A percentile compares a stretch with the other conserved stretches of the same genome.
These are phyloP conservation scores for Lacerta agilis DNA, from an alignment of 2,797 vertebrate genomes.

Conservation along the genomic window DNA sequence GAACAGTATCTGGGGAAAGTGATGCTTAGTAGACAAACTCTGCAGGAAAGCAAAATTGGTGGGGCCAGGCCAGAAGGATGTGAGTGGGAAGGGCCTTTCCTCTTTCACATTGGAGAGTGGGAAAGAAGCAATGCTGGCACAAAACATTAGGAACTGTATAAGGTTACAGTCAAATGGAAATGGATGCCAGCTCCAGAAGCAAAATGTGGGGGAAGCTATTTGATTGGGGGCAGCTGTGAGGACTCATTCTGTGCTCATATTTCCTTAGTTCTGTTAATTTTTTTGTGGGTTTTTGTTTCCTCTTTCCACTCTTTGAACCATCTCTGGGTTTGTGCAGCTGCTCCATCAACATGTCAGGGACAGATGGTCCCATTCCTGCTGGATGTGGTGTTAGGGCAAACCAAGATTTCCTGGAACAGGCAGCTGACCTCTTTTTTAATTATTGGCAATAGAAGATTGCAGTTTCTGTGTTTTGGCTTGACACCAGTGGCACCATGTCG, in stretches of 20 bases:
- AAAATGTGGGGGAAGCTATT: not conserved
- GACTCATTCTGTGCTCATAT: not conserved
- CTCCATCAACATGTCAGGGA: not conserved
- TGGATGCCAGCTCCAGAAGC: conserved; percentile 44
- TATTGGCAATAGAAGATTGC: not conserved
- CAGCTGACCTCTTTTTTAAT: not conserved
- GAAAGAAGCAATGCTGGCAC: not conserved
- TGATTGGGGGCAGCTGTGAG: conserved; percentile 16
- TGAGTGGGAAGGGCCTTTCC: no score
- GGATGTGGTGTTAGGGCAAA: not conserved
- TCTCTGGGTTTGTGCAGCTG: conserved; percentile 58
- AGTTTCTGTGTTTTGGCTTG: not conserved
- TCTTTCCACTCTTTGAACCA: conserved; percentile 11
- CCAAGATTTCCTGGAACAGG: not conserved
- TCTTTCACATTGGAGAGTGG: not conserved
- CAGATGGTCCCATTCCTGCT: not conserved
- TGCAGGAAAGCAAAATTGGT: not conserved
- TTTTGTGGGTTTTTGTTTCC: conserved; percentile 25
- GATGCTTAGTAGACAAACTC: conserved; percentile 55
- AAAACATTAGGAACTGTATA: not conserved
- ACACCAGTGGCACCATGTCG: not conserved
- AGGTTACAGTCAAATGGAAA: not conserved
- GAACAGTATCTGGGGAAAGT: conserved; percentile 50
- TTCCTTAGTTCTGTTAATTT: conserved; percentile 20
- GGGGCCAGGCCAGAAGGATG: not conserved